Evolutionary conservation across 2,888 invertebrate species (phyloP).

Genomic region (Platerodrilus igneus): DNA sequence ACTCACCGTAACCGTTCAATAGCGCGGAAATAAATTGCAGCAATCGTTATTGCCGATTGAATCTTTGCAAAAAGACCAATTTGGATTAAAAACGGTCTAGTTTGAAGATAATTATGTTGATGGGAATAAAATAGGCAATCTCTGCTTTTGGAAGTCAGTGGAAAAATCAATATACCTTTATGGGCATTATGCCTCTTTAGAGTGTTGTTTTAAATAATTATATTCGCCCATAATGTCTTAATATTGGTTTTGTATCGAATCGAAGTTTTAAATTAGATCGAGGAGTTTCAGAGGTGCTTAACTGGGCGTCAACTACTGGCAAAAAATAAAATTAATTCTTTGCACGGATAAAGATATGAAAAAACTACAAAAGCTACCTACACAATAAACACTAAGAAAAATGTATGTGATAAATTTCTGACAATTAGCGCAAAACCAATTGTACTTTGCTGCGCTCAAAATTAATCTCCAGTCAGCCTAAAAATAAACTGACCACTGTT

Average conservation of each 20-base stretch:
- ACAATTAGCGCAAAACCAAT: too few relatives aligned
- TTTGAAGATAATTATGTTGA: background rate
- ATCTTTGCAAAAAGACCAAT: conserved; percentile 5
- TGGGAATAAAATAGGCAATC: conserved; percentile 1
- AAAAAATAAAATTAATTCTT: too few relatives aligned
- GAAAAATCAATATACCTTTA: conserved; percentile 19
- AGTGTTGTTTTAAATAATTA: conserved; percentile 26
- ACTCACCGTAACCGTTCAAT: conserved; percentile 4
- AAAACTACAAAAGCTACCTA: too few relatives aligned
- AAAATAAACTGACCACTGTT: too few relatives aligned
- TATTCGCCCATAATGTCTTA: conserved; percentile 28
- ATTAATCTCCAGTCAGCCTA: too few relatives aligned
- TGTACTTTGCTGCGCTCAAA: too few relatives aligned
- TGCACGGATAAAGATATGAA: too few relatives aligned
- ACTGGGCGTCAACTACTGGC: too few relatives aligned
- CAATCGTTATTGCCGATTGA: too few relatives aligned
- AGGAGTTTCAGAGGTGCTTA: conserved; percentile 23
- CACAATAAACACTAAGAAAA: too few relatives aligned
- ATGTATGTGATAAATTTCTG: too few relatives aligned
- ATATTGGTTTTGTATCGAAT: conserved; percentile 13
- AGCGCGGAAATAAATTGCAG: background rate
- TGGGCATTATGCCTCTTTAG: conserved; percentile 28
- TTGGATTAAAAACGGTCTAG: background rate
- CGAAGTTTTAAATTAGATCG: conserved; percentile 24
- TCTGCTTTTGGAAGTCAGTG: conserved; percentile 19